phyloP scores from a whole-genome alignment of 2,888 invertebrate genomes.

The Napeogenes sylphis region DNA sequence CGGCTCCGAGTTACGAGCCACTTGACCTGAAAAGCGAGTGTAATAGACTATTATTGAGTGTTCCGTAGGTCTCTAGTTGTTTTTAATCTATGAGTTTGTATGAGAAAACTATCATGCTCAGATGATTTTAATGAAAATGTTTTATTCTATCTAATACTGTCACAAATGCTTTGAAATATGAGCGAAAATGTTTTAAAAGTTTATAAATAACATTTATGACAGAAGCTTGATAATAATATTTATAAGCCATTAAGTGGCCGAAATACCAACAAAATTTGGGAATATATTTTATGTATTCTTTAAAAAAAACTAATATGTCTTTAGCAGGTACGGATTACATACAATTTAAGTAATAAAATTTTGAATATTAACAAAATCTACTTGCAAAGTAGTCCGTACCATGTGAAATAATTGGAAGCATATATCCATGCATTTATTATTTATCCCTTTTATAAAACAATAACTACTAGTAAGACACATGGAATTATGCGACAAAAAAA shows the following conservation, averaged over 20 bases:
- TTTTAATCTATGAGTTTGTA: constrained; percentile 13
- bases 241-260: not conserved
- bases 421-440: constrained; percentile 21
- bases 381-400: constrained; percentile 13
- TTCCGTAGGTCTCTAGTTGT: constrained; percentile 33
- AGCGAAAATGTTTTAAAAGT: constrained; percentile 1
- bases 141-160: constrained; percentile 14
- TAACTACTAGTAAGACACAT: not conserved
- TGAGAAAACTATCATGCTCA: constrained; percentile 10
- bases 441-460: not conserved
- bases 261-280: not conserved
- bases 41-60: constrained; percentile 61
- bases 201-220: constrained; percentile 13
- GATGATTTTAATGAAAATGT: constrained; percentile 22
- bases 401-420: constrained; percentile 15
- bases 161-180: constrained; percentile 24
- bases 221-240: not conserved
- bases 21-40: constrained; percentile 80
- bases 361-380: not conserved
- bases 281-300: not conserved
- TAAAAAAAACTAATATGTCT: not conserved
- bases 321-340: constrained; percentile 3
- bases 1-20: constrained; percentile 96
- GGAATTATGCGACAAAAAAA: constrained; percentile 8
- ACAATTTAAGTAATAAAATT: not conserved